Evolutionary conservation across 2,888 invertebrate species (phyloP).

Genomic region (Seira musarum): DNA sequence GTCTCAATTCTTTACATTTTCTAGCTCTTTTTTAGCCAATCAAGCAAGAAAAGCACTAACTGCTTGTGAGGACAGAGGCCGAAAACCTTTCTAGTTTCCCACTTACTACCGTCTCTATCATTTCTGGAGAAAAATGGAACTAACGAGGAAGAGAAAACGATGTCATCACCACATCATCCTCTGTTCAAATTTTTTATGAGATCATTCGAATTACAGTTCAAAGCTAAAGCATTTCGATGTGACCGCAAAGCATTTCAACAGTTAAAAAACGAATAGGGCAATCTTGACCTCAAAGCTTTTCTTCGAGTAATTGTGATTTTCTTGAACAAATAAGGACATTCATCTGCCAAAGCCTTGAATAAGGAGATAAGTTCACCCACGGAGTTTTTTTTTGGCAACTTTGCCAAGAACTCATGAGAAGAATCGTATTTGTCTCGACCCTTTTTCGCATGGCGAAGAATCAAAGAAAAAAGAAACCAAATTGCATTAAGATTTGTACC

Average conservation of each 20-base stretch:
- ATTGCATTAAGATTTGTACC: too few species aligned
- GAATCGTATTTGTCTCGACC: not conserved
- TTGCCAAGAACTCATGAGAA: not conserved
- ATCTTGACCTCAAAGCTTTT: slow-evolving; percentile 48
- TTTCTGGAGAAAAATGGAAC: slow-evolving; percentile 31
- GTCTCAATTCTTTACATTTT: not conserved
- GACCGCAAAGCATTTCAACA: not conserved
- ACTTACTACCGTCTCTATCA: too few species aligned
- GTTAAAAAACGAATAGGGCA: slow-evolving; percentile 1
- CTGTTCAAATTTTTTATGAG: too few species aligned
- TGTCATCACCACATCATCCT: not conserved
- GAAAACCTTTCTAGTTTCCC: not conserved
- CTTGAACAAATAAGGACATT: not conserved
- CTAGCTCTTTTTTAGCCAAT: not conserved
- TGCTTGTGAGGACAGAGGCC: not conserved
- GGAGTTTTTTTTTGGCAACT: not conserved
- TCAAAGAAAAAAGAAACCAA: not conserved
- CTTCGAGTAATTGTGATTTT: slow-evolving; percentile 1
- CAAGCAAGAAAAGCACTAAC: not conserved
- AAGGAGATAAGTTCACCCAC: not conserved
- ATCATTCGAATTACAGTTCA: too few species aligned
- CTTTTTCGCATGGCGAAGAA: not conserved
- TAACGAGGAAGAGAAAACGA: slow-evolving; percentile 14
- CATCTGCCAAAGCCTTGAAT: not conserved
- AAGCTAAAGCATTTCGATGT: too few species aligned